Percentiles rank a stretch among this genome's conserved stretches.
These are phyloP conservation scores for Nasua narica DNA, from an alignment of 2,797 vertebrate genomes.

Conservation along the genomic window DNA sequence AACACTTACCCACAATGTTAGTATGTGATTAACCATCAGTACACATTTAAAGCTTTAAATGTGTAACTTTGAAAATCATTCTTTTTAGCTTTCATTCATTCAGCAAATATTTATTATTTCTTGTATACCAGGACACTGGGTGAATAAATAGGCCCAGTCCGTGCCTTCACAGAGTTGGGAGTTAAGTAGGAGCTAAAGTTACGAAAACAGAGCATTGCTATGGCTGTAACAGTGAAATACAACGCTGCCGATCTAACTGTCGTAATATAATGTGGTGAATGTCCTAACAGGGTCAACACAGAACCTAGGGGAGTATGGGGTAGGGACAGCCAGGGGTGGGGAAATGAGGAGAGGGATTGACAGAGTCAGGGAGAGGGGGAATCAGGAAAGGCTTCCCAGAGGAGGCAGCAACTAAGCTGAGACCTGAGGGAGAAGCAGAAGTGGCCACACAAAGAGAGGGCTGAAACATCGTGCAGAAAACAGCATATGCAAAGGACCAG, in stretches of 20 bases:
- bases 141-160: neutral
- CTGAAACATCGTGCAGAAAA: neutral
- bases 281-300: neutral
- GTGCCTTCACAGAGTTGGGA: neutral
- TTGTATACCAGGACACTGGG: neutral
- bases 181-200: neutral
- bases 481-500: neutral
- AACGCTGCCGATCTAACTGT: neutral
- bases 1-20: neutral
- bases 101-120: neutral
- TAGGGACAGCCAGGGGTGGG: neutral
- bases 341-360: neutral
- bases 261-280: neutral
- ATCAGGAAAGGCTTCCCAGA: neutral
- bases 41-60: conserved; percentile 24
- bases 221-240: neutral
- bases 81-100: neutral
- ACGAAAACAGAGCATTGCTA: neutral
- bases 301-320: neutral
- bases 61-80: conserved; percentile 37
- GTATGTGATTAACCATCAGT: neutral
- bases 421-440: neutral
- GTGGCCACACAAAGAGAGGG: neutral
- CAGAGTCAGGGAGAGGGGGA: neutral
- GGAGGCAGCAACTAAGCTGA: neutral